Conservation (phyloP, 2,797 vertebrate genomes). For the Peromyscus aztecus region DNA sequence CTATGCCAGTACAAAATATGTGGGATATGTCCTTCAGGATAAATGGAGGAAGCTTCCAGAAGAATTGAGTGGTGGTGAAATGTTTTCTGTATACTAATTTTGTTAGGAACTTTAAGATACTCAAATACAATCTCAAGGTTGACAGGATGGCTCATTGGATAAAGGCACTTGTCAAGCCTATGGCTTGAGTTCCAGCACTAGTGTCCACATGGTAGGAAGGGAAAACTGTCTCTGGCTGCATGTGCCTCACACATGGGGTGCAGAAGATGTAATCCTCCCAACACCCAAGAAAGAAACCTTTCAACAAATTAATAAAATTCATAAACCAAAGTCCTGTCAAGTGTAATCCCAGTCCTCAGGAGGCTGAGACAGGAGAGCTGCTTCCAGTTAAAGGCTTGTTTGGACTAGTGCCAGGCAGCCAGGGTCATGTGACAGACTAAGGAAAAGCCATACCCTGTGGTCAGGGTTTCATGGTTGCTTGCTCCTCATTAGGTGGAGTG, state of each 20-base stretch:
- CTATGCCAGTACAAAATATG: neutral
- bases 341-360: neutral
- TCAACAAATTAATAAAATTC: neutral
- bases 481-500: neutral
- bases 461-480: neutral
- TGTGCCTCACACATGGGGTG: neutral
- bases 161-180: neutral
- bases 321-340: neutral
- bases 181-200: neutral
- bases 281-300: neutral
- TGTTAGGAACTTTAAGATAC: neutral
- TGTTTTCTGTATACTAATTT: neutral
- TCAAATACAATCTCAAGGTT: neutral
- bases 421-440: neutral
- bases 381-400: neutral
- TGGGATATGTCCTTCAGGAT: neutral
- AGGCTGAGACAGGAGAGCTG: neutral
- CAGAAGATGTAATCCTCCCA: neutral
- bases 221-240: neutral
- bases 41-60: slow-evolving; percentile 1
- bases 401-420: neutral
- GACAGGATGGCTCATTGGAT: neutral
- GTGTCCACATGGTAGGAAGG: neutral
- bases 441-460: neutral
- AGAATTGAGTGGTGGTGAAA: neutral